Evolutionary conservation across 2,888 invertebrate species (phyloP), one percentile per base, ranked within the genome.

Genomic region (Aporophyla lueneburgensis): DNA sequence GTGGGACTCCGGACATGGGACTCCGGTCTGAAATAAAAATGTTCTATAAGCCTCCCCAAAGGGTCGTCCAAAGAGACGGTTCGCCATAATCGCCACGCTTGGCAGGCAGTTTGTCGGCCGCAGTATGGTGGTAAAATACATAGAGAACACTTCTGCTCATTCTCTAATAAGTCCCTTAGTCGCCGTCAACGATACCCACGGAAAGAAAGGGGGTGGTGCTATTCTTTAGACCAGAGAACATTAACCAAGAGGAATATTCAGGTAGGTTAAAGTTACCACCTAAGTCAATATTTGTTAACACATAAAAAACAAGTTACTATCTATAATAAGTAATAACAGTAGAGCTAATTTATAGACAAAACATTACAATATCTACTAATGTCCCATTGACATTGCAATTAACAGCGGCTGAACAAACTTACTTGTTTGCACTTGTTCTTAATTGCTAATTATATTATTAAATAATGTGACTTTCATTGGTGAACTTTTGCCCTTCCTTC

Each of bases 401-500:
- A 33, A 5, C 16, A 10, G 1, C 74, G 56, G 12, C 16, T 75
- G 74, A 21, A 40, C 54, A 16, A 56, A 74, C 54, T 24, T 21
- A 40, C 54, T 10, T 74, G 33, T 62, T 74, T 54, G 46, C 21
- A 54, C 33, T 62, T 6, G 5, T 53, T 53, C 4, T 21, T 71
- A 62, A 54, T 74, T 62, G 51, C 40, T 24, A 27, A 74, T 43
- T 69, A 51, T 14, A 19, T 19, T 21, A 43, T 12, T 2, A 21
- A 51, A 10, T n/a, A 51, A 51, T 1, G 14, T 53, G 40, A 71
- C 73, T 51, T 59, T 51, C 73, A 58, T 7, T 0, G 7, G 9
- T 61, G 61, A 9, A 74, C 74, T 43, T 46, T 19, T 61, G 51
- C 43, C 74, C 51, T 53, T 74, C 7, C 49, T 58, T n/a, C 14